A percentile compares a stretch with the other conserved stretches of the same genome.
Conservation (phyloP, 2,113 vertebrate species). For the Spheniscus mendiculus region DNA sequence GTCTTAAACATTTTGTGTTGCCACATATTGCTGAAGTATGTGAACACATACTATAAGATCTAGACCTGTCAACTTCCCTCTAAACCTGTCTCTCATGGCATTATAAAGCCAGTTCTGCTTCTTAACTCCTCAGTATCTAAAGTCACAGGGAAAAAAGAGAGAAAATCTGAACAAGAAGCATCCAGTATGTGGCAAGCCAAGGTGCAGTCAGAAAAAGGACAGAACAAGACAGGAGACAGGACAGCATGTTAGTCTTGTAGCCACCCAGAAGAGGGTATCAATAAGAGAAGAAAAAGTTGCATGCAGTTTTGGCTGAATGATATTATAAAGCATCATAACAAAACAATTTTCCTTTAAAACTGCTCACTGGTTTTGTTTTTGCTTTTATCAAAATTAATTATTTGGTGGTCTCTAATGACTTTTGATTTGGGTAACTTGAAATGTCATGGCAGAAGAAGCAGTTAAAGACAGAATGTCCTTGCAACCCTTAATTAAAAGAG, state of each 20-base stretch:
- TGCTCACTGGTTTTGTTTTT: background rate
- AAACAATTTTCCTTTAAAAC: background rate
- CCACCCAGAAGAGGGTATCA: background rate
- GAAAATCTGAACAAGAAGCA: background rate
- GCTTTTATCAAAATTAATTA: background rate
- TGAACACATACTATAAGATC: background rate
- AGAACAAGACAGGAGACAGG: background rate
- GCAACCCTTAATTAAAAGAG: conserved; percentile 19
- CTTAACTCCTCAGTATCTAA: background rate
- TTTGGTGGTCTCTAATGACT: conserved; percentile 7
- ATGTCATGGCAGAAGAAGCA: background rate
- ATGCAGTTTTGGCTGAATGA: background rate
- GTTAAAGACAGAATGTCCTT: conserved; percentile 19
- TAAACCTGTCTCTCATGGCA: background rate
- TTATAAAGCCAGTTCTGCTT: background rate
- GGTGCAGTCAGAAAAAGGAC: background rate
- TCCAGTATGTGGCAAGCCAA: background rate
- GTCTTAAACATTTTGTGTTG: background rate
- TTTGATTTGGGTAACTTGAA: conserved; percentile 16
- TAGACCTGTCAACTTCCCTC: background rate
- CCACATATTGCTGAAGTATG: background rate
- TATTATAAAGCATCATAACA: background rate
- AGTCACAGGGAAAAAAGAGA: background rate
- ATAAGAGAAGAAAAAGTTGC: background rate
- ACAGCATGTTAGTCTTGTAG: background rate